phyloP scores from a whole-genome alignment of 2,888 invertebrate species.

The Melinaea marsaeus region DNA sequence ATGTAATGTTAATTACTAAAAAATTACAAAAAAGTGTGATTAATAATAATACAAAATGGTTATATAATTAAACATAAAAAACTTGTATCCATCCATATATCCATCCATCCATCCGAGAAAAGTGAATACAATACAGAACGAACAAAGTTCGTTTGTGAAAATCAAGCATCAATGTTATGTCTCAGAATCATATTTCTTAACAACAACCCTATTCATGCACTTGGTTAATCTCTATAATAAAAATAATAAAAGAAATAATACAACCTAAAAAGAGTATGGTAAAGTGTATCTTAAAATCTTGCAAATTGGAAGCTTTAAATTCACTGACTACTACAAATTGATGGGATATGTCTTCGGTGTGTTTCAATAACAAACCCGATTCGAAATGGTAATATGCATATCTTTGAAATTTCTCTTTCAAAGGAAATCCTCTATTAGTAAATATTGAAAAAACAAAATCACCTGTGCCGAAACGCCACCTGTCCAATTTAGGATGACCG shows the following conservation, averaged over 20 bases:
- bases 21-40: too few species aligned
- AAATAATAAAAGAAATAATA: constrained; percentile 40
- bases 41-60: too few species aligned
- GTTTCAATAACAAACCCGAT: constrained; percentile 45
- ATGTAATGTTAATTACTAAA: too few species aligned
- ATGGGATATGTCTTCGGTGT: constrained; percentile 37
- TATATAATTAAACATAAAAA: too few species aligned
- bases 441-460: constrained; percentile 40
- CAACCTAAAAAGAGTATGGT: constrained; percentile 41
- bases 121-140: too few species aligned
- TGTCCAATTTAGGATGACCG: constrained; percentile 43
- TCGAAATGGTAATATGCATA: constrained; percentile 45
- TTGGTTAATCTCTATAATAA: constrained; percentile 41
- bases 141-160: too few species aligned
- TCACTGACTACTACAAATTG: constrained; percentile 29
- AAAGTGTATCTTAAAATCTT: constrained; percentile 47
- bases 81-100: too few species aligned
- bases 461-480: constrained; percentile 40
- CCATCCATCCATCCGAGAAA: too few species aligned
- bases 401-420: constrained; percentile 41
- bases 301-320: constrained; percentile 35
- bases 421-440: constrained; percentile 46
- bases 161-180: too few species aligned
- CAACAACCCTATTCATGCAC: too few species aligned
- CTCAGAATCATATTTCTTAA: too few species aligned